Base-by-base conservation (phyloP, 2,797 vertebrate genomes). In the Enteromius treurensis region DNA sequence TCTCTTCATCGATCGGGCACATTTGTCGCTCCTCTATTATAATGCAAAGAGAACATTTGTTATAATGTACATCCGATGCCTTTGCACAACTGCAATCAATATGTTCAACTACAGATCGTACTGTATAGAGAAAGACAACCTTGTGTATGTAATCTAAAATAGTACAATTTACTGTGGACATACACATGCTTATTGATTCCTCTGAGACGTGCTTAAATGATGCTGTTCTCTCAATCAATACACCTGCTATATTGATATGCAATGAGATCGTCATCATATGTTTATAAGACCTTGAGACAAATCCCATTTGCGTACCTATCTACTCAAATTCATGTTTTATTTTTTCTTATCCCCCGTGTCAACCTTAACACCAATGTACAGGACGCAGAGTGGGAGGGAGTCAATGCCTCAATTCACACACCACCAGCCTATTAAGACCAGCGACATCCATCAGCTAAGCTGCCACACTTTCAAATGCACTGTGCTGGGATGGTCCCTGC, bases 11-110 rank as follows among this genome's bases (percentile, higher is more conserved):
- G 97, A 98, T 98, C 97, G 96, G 96, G 96, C 96, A 96, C 96
- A 97, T 98, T 96, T 97, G 97, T 98, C 97, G 96, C 96, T 96
- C 96, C 97, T 97, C 97, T 97, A 97, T 97, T 99, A 97, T 97
- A 97, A 98, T 98, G 96, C 96, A 97, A 97, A 97, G 96, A 95
- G 97, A 95, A 97, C 97, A 97, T 99, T 98, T 98, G 97, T 97
- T 98, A 97, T 97, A 97, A 98, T 97, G 96, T 96, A 96, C 95
- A 95, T 94, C 96, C 96, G 95, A 96, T 95, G 96, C 96, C 97
- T 95, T 95, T 97, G 96, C 95, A 67, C 95, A 96, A 96, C 96
- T 96, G 94, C 96, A 96, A 98, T 98, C 97, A 97, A 97, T 97
- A 96, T 94, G 94, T 93, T 92, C 92, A 93, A 65, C 26, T 32